Percentiles rank a stretch among this genome's conserved stretches.
Conservation (phyloP, 2,797 vertebrate species). For the Erpetoichthys calabaricus region DNA sequence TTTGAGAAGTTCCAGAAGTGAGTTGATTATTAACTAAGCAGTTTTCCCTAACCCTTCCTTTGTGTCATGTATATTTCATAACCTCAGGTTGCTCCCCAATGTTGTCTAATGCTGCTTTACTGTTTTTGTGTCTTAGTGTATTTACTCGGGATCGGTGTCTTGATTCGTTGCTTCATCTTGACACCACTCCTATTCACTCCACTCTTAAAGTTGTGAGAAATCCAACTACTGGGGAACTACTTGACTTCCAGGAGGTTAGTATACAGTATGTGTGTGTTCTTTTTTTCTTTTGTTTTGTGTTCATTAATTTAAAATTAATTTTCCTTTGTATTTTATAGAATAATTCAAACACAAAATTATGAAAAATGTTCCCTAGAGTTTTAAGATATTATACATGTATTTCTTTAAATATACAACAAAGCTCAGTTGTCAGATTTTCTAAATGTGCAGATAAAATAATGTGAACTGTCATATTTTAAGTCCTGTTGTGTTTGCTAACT, state of each 20-base stretch:
- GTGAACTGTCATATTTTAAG: too few relatives aligned
- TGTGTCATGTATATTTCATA: not conserved
- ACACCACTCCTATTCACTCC: constrained; percentile 54
- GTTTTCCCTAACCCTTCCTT: not conserved
- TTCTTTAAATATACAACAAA: too few relatives aligned
- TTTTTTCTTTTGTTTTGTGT: too few relatives aligned
- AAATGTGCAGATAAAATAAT: too few relatives aligned
- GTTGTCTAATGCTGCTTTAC: not conserved
- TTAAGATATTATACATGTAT: too few relatives aligned
- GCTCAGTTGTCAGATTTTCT: too few relatives aligned
- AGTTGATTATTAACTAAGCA: not conserved
- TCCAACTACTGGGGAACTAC: constrained; percentile 72
- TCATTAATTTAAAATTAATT: too few relatives aligned
- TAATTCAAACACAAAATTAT: too few relatives aligned
- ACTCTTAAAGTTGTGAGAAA: constrained; percentile 72
- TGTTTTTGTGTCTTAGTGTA: not conserved
- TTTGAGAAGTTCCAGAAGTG: constrained; percentile 69
- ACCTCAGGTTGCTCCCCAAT: not conserved
- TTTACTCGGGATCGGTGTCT: constrained; percentile 37
- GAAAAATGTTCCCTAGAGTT: too few relatives aligned
- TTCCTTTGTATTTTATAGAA: too few relatives aligned
- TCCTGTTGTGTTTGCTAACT: too few relatives aligned
- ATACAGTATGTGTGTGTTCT: not conserved
- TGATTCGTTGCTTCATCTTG: constrained; percentile 52
- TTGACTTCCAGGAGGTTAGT: constrained; percentile 70